A percentile compares a stretch with the other conserved stretches of the same genome.
Conservation (phyloP, 2,888 invertebrate species). For the Atethmia centrago region DNA sequence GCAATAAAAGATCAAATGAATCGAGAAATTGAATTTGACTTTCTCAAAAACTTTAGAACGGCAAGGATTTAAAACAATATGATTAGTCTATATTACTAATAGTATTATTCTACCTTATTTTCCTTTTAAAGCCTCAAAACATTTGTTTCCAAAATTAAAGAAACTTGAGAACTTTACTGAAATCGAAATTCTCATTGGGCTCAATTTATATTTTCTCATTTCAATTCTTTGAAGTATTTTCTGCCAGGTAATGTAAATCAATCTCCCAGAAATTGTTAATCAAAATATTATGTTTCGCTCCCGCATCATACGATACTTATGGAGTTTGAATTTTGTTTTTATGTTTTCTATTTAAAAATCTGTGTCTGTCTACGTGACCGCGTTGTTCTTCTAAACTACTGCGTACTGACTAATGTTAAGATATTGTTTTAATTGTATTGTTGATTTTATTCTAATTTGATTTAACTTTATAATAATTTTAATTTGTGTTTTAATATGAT, state of each 20-base stretch:
- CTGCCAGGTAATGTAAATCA: slow-evolving; percentile 48
- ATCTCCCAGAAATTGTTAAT: slow-evolving; percentile 47
- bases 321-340: slow-evolving; percentile 11
- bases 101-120: background rate
- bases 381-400: background rate
- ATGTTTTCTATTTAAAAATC: slow-evolving; percentile 23
- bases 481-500: too few relatives aligned
- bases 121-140: background rate
- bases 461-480: too few relatives aligned
- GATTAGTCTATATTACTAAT: background rate
- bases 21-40: background rate
- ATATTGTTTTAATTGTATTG: too few relatives aligned
- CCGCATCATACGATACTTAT: slow-evolving; percentile 33
- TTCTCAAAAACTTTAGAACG: too few relatives aligned
- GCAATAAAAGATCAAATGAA: slow-evolving; percentile 25
- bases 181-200: slow-evolving; percentile 10
- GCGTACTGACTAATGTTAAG: too few relatives aligned
- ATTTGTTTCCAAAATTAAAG: slow-evolving; percentile 25
- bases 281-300: slow-evolving; percentile 50
- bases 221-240: slow-evolving; percentile 46
- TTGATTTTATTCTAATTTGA: too few relatives aligned
- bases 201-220: slow-evolving; percentile 41
- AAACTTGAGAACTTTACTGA: slow-evolving; percentile 9
- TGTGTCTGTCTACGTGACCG: background rate
- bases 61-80: background rate